Evolutionary conservation across 2,797 vertebrate species (phyloP).

Genomic region (Artibeus jamaicensis): DNA sequence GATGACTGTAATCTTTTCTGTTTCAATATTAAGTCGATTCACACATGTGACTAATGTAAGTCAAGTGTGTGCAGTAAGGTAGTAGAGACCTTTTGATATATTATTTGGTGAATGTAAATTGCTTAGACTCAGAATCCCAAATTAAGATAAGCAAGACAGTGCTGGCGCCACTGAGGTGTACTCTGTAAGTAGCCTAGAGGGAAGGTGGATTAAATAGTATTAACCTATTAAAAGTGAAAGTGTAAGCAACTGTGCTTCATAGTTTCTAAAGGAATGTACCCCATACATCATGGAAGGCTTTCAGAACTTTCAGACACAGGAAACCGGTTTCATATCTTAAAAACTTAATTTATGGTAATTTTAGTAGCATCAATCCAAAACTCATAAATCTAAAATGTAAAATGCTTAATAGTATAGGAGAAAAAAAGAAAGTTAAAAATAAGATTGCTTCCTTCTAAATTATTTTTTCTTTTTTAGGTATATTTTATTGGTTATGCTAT

Average conservation of each 20-base stretch:
- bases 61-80: constrained; percentile 53
- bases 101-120: constrained; percentile 73
- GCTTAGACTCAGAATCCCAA: constrained; percentile 70
- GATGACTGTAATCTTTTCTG: constrained; percentile 24
- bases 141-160: constrained; percentile 73
- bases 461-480: too few relatives aligned
- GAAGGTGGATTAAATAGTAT: constrained; percentile 74
- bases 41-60: constrained; percentile 21
- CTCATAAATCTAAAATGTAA: constrained; percentile 54
- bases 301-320: constrained; percentile 72
- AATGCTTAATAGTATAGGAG: constrained; percentile 43
- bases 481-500: too few relatives aligned
- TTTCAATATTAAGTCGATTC: constrained; percentile 57
- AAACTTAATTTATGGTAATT: constrained; percentile 68
- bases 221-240: constrained; percentile 79
- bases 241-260: constrained; percentile 64
- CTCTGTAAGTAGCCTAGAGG: constrained; percentile 70
- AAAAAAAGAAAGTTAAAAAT: neutral
- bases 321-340: constrained; percentile 70
- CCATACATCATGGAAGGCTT: constrained; percentile 56
- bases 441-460: neutral
- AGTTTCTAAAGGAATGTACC: constrained; percentile 68
- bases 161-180: constrained; percentile 71
- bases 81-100: constrained; percentile 56
- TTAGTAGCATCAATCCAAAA: constrained; percentile 60